A percentile compares a stretch with the other conserved stretches of the same genome.
These are phyloP conservation scores for Ceratoteleas bidentatus DNA, from an alignment of 1,140 invertebrate species.

Conservation along the genomic window DNA sequence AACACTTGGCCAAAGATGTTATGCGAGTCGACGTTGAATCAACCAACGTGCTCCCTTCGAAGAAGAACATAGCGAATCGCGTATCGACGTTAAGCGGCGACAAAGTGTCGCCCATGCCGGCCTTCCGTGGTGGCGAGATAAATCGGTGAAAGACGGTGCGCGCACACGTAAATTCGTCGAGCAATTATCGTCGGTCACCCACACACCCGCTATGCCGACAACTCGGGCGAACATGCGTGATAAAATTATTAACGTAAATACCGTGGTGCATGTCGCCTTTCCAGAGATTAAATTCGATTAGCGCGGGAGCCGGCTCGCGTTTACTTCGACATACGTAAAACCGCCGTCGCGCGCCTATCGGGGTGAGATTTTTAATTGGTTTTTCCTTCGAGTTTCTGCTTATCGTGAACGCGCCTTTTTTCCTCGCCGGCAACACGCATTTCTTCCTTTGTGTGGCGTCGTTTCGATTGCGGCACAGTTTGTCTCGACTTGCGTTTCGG, in stretches of 20 bases:
- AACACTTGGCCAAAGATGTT: too few species aligned
- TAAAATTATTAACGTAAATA: slow-evolving; percentile 79
- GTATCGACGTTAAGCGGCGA: slow-evolving; percentile 64
- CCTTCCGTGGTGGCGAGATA: slow-evolving; percentile 60
- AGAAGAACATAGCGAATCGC: slow-evolving; percentile 46
- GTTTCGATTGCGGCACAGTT: background rate
- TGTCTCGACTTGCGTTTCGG: too few species aligned
- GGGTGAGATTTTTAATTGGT: slow-evolving; percentile 73
- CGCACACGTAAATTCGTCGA: slow-evolving; percentile 61
- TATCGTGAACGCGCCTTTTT: slow-evolving; percentile 60
- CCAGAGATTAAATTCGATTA: slow-evolving; percentile 76
- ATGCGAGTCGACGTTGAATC: too few species aligned
- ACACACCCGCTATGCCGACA: slow-evolving; percentile 44
- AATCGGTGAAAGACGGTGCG: slow-evolving; percentile 56
- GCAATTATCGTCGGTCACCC: slow-evolving; percentile 67
- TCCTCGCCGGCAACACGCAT: slow-evolving; percentile 31
- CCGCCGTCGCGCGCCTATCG: slow-evolving; percentile 62
- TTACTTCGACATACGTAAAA: slow-evolving; percentile 64
- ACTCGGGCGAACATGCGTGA: slow-evolving; percentile 68
- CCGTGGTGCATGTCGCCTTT: slow-evolving; percentile 70
- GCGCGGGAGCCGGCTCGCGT: slow-evolving; percentile 67
- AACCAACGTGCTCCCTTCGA: too few species aligned
- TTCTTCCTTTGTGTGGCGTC: slow-evolving; percentile 1
- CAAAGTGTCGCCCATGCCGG: slow-evolving; percentile 60
- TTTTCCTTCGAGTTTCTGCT: slow-evolving; percentile 67